A percentile compares a stretch with the other conserved stretches of the same genome.
Conservation (phyloP, 1,140 invertebrate species). For the Mactra quadrangularis region DNA sequence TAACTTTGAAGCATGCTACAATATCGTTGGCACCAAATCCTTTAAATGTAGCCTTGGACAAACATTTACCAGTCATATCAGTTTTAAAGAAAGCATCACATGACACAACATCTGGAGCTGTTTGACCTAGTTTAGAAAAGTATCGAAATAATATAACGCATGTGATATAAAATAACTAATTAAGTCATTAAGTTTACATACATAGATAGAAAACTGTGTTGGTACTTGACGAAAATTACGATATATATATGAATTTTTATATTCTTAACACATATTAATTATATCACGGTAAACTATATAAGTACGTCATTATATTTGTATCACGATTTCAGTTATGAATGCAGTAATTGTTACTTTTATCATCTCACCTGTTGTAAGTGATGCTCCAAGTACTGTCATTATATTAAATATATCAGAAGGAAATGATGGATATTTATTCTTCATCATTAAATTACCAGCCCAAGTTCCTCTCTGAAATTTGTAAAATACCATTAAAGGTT, state of each 20-base stretch:
- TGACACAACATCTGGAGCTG: slow-evolving; percentile 1
- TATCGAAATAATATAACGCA: background rate
- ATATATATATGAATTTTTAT: no score
- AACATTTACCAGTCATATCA: slow-evolving; percentile 49
- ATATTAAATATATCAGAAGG: slow-evolving; percentile 90
- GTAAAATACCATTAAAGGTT: background rate
- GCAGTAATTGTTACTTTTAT: no score
- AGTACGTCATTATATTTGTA: no score
- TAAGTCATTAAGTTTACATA: no score
- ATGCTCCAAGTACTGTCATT: slow-evolving; percentile 87
- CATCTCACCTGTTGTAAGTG: slow-evolving; percentile 85
- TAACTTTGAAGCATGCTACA: slow-evolving; percentile 44
- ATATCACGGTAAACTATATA: no score
- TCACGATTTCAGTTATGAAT: no score
- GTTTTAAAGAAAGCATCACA: slow-evolving; percentile 36
- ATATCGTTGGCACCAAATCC: slow-evolving; percentile 40
- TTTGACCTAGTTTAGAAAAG: slow-evolving; percentile 17
- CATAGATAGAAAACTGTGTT: no score
- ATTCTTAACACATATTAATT: no score
- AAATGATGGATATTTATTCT: slow-evolving; percentile 88
- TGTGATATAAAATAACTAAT: no score
- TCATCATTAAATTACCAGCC: slow-evolving; percentile 91
- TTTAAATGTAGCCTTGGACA: slow-evolving; percentile 33
- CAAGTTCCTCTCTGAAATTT: slow-evolving; percentile 83
- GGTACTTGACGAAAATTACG: no score